Percentiles rank a stretch among this genome's conserved stretches.
These are phyloP conservation scores for Cynaeus angustus DNA, from an alignment of 2,888 invertebrate species.

Conservation along the genomic window DNA sequence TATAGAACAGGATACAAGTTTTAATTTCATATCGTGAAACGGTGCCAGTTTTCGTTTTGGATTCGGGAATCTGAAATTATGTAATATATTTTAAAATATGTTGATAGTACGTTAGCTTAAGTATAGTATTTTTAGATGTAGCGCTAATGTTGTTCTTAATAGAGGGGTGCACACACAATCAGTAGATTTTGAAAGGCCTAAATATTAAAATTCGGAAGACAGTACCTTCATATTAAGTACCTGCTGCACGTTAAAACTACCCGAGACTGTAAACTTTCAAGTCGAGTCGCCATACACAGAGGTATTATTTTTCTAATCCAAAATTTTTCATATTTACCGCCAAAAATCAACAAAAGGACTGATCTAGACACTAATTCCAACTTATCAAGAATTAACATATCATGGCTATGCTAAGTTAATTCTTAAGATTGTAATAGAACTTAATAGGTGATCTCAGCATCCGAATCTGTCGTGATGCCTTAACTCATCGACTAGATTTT, in stretches of 20 bases:
- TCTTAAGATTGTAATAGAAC: slow-evolving; percentile 4
- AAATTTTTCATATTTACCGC: slow-evolving; percentile 14
- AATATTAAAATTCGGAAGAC: slow-evolving; percentile 60
- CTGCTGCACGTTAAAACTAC: slow-evolving; percentile 52
- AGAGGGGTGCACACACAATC: slow-evolving; percentile 63
- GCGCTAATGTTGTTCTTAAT: slow-evolving; percentile 54
- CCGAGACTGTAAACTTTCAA: slow-evolving; percentile 17
- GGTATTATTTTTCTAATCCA: slow-evolving; percentile 18
- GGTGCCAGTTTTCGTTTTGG: slow-evolving; percentile 55
- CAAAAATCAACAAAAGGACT: slow-evolving; percentile 7
- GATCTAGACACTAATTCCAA: slow-evolving; percentile 9
- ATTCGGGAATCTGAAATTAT: slow-evolving; percentile 31
- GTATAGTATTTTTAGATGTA: slow-evolving; percentile 34
- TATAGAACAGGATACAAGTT: slow-evolving; percentile 41
- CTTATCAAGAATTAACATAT: slow-evolving; percentile 17
- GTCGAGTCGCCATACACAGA: slow-evolving; percentile 37
- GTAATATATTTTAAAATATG: slow-evolving; percentile 38
- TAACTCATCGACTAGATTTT: slow-evolving; percentile 3
- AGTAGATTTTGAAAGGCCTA: slow-evolving; percentile 69
- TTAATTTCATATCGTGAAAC: slow-evolving; percentile 53
- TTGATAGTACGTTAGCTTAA: slow-evolving; percentile 34
- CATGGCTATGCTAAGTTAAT: slow-evolving; percentile 5
- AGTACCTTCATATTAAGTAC: slow-evolving; percentile 62
- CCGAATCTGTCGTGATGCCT: not conserved
- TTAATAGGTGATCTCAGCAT: slow-evolving; percentile 9